Evolutionary conservation across 2,113 vertebrate species (phyloP).

Genomic region (Uropsilus gracilis): DNA sequence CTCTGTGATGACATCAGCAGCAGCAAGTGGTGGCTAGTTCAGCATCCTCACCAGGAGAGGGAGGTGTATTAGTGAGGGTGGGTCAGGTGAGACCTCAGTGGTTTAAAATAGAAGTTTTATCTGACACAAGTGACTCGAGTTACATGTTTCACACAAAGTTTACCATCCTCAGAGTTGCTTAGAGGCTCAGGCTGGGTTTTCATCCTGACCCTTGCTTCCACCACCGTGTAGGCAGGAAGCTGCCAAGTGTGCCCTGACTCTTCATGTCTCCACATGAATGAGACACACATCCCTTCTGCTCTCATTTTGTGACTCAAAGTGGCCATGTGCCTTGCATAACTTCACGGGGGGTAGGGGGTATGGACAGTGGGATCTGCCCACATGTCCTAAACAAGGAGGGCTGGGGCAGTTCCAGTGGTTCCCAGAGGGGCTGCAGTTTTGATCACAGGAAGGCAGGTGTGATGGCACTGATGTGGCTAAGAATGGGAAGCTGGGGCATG

Average conservation of each 20-base stretch:
- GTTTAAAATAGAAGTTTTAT: not conserved
- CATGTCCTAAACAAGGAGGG: not conserved
- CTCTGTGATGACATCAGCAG: not conserved
- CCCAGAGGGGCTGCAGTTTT: too few species aligned
- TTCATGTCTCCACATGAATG: accelerated
- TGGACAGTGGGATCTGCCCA: accelerated
- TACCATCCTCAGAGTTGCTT: not conserved
- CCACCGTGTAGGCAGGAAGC: not conserved
- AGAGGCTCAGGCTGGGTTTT: not conserved
- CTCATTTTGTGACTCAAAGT: not conserved
- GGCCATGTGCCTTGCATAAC: accelerated
- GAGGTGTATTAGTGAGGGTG: not conserved
- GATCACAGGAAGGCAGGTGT: not conserved
- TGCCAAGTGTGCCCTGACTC: not conserved
- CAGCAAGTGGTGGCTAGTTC: not conserved
- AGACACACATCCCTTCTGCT: not conserved
- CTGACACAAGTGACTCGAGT: not conserved
- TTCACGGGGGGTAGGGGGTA: not conserved
- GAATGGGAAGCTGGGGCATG: not conserved
- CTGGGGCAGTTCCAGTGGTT: not conserved
- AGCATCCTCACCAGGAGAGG: not conserved
- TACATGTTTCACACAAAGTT: not conserved
- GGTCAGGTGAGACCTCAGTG: not conserved
- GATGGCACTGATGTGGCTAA: not conserved
- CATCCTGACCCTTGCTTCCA: not conserved